A percentile compares a stretch with the other conserved stretches of the same genome.
These are phyloP conservation scores for Aphis craccivora DNA, from an alignment of 1,140 invertebrate species.

Conservation along the genomic window DNA sequence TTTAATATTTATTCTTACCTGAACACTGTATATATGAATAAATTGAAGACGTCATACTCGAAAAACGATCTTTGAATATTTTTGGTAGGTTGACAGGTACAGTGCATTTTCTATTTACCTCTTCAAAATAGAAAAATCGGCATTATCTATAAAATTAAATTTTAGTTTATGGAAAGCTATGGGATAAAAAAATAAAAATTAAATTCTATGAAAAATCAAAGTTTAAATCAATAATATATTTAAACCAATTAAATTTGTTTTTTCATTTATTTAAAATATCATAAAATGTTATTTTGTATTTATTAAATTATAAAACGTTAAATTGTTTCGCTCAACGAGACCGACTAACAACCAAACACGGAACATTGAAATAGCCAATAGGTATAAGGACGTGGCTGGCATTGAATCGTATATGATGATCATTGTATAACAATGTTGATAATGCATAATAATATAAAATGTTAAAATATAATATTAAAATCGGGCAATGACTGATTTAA, in stretches of 20 bases:
- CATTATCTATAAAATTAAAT: background rate
- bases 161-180: too few species aligned
- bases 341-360: background rate
- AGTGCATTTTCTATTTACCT: background rate
- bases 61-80: conserved; percentile 4
- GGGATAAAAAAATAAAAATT: background rate
- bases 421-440: background rate
- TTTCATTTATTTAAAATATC: background rate
- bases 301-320: background rate
- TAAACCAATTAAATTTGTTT: background rate
- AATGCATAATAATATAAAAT: background rate
- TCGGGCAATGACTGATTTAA: background rate
- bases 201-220: background rate
- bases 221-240: background rate
- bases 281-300: background rate
- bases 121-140: background rate
- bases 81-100: background rate
- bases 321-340: background rate
- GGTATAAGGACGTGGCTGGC: background rate
- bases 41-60: background rate
- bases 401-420: background rate
- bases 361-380: background rate
- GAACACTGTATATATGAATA: background rate
- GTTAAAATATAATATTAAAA: background rate
- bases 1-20: background rate